These are phyloP conservation scores for Osmerus mordax DNA, from an alignment of 2,113 vertebrate genomes.

Conservation along the genomic window DNA sequence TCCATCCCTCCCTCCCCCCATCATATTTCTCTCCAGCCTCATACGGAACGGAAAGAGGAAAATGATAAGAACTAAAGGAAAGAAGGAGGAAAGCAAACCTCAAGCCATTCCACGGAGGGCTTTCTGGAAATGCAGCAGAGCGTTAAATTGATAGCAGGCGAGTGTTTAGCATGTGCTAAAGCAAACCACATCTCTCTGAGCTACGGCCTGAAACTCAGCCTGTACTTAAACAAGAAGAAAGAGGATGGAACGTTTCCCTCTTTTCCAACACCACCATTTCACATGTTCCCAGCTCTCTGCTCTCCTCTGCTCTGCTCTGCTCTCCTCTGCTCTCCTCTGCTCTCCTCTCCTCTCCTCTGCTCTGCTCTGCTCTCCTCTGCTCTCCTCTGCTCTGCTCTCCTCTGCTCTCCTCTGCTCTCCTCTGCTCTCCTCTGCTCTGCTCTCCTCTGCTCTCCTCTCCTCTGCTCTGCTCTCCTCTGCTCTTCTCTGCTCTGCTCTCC, in stretches of 20 bases:
- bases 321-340: no score
- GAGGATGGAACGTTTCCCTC: not conserved
- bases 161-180: slow-evolving; percentile 44
- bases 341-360: no score
- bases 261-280: not conserved
- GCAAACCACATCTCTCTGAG: slow-evolving; percentile 26
- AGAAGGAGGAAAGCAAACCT: slow-evolving; percentile 21
- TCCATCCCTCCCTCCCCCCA: slow-evolving; percentile 7
- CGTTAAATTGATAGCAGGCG: slow-evolving; percentile 66
- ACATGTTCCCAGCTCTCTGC: no score
- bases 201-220: slow-evolving; percentile 20
- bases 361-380: no score
- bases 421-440: no score
- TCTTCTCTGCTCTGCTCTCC: no score
- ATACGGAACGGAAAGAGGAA: not conserved
- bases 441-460: no score
- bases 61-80: slow-evolving; percentile 35
- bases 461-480: no score
- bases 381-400: no score
- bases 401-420: no score
- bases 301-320: no score
- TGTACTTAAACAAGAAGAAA: slow-evolving; percentile 29
- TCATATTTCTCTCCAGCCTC: not conserved
- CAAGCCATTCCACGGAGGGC: slow-evolving; percentile 51
- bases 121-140: slow-evolving; percentile 55